Conservation (phyloP, 2,113 vertebrate species). For the Elanoides forficatus region DNA sequence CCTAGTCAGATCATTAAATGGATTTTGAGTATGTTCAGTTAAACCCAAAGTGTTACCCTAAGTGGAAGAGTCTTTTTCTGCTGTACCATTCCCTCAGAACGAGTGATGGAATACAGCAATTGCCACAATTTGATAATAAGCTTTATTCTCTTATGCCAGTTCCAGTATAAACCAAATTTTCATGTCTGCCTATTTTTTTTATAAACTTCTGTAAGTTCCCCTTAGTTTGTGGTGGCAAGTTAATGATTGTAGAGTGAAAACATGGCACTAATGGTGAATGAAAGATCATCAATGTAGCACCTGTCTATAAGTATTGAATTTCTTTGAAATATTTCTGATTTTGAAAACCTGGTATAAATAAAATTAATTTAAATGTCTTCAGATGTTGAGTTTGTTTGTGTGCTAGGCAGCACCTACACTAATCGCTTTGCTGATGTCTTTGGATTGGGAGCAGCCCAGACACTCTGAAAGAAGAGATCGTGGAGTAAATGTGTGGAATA, state of each 20-base stretch:
- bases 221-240: constrained; percentile 47
- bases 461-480: neutral
- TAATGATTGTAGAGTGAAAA: constrained; percentile 46
- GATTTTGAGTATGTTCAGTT: neutral
- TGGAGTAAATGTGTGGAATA: neutral
- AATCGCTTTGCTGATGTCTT: neutral
- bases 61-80: neutral
- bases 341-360: constrained; percentile 65
- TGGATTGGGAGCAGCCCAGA: neutral
- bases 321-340: constrained; percentile 57
- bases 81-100: neutral
- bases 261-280: neutral
- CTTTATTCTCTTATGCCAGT: constrained; percentile 51
- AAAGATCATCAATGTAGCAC: constrained; percentile 55
- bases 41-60: neutral
- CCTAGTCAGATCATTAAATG: neutral
- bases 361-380: constrained; percentile 61
- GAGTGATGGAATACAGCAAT: neutral
- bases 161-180: constrained; percentile 46
- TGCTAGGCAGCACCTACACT: neutral
- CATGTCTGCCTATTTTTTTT: constrained; percentile 39
- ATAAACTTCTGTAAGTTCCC: constrained; percentile 32
- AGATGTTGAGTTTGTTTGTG: constrained; percentile 16
- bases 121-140: constrained; percentile 25
- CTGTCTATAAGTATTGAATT: constrained; percentile 54